Conservation (phyloP, 37 sponge, comb jelly and placozoan genomes). For the Cladorhizidae sp. region DNA sequence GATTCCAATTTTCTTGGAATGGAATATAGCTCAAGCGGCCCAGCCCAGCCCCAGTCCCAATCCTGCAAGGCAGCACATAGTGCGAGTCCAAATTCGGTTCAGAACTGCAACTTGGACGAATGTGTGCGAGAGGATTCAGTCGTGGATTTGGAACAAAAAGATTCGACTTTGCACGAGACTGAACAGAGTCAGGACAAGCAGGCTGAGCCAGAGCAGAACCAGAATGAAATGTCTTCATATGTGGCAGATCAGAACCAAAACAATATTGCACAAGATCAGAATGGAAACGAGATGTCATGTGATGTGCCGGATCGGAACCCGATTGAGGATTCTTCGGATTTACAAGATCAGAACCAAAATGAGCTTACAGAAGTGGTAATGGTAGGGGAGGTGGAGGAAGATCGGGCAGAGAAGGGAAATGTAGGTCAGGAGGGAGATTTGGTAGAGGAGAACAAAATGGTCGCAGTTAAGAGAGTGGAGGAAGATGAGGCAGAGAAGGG, state of each 20-base stretch:
- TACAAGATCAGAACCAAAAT: too few relatives aligned
- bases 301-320: too few relatives aligned
- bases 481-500: background rate
- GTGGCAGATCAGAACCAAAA: too few relatives aligned
- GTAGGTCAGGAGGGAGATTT: background rate
- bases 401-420: background rate
- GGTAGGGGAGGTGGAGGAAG: background rate
- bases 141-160: too few relatives aligned
- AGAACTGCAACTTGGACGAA: too few relatives aligned
- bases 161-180: too few relatives aligned
- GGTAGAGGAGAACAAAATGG: slow-evolving; percentile 5
- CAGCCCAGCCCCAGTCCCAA: background rate
- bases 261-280: background rate
- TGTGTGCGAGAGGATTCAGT: too few relatives aligned
- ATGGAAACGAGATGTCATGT: background rate
- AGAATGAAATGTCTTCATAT: too few relatives aligned
- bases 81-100: background rate
- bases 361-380: background rate
- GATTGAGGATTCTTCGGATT: too few relatives aligned
- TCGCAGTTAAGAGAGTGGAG: background rate
- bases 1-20: slow-evolving; percentile 15
- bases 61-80: background rate
- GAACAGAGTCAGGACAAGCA: too few relatives aligned
- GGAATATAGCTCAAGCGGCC: background rate
- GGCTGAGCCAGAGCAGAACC: too few relatives aligned